phyloP scores from a whole-genome alignment of 2,113 vertebrate species.

The Trachemys scripta region DNA sequence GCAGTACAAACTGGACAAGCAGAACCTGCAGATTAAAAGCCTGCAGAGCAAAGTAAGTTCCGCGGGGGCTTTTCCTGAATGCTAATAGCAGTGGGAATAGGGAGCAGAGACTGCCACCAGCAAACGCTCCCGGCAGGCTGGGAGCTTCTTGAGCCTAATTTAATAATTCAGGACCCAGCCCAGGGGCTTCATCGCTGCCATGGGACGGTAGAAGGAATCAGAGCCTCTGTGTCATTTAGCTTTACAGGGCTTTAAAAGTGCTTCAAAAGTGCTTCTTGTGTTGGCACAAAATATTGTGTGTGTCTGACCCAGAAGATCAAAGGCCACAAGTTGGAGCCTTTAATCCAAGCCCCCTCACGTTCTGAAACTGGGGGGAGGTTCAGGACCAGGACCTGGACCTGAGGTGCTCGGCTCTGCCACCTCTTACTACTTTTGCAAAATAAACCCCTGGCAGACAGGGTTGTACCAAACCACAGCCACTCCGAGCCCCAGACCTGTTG shows the following conservation, averaged over 20 bases:
- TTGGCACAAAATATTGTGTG: neutral
- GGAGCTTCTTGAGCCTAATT: fast-evolving
- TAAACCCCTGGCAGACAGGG: neutral
- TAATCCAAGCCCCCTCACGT: neutral
- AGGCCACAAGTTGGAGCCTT: neutral
- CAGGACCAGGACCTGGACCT: neutral
- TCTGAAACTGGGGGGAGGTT: neutral
- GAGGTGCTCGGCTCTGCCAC: neutral
- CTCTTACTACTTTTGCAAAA: neutral
- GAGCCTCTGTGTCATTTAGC: neutral
- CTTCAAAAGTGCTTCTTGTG: fast-evolving
- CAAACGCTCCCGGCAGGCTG: fast-evolving
- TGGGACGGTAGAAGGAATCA: fast-evolving
- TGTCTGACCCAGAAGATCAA: neutral
- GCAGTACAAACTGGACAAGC: conserved; percentile 94
- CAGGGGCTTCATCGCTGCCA: fast-evolving
- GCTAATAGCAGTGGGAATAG: no score
- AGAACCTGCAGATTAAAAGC: conserved; percentile 89
- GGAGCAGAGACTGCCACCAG: neutral
- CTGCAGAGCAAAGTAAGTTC: conserved; percentile 84
- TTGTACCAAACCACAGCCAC: neutral
- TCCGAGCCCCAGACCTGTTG: neutral
- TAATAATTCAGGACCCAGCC: fast-evolving
- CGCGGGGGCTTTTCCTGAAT: fast-evolving
- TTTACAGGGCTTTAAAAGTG: neutral